Evolutionary conservation across 2,797 vertebrate species (phyloP).

Genomic region (Esox lucius): DNA sequence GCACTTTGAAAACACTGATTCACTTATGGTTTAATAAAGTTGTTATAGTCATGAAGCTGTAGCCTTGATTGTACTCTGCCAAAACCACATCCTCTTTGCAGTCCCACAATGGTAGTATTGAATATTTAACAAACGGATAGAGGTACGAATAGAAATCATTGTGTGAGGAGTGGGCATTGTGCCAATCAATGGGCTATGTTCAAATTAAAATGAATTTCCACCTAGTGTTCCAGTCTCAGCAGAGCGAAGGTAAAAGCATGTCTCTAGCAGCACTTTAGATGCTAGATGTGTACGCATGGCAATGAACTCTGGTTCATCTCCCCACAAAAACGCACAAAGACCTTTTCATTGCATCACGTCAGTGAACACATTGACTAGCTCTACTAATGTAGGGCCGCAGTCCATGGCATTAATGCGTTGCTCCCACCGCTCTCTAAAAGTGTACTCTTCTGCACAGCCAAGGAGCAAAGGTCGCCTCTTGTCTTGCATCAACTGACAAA

Average conservation of each 20-base stretch:
- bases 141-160: background rate
- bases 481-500: conserved; percentile 11
- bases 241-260: conserved; percentile 65
- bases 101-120: background rate
- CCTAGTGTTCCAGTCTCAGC: conserved; percentile 53
- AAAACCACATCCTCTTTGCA: background rate
- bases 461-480: conserved; percentile 3
- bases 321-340: conserved; percentile 65
- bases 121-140: conserved; percentile 45
- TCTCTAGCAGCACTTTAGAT: conserved; percentile 57
- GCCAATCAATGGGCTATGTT: conserved; percentile 57
- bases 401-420: conserved; percentile 12
- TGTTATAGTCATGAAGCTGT: background rate
- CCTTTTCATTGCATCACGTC: conserved; percentile 66
- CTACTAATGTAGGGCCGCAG: background rate
- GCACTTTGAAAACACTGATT: background rate
- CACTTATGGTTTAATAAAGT: background rate
- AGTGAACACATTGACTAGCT: conserved; percentile 16
- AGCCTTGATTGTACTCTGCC: conserved; percentile 1
- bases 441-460: background rate
- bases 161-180: conserved; percentile 28
- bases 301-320: conserved; percentile 74
- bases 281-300: conserved; percentile 67
- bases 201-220: conserved; percentile 70
- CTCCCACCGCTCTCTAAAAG: background rate